Percentiles rank a stretch among this genome's conserved stretches.
Evolutionary conservation across 2,888 invertebrate species (phyloP).

Genomic region (Yponomeuta cagnagella): DNA sequence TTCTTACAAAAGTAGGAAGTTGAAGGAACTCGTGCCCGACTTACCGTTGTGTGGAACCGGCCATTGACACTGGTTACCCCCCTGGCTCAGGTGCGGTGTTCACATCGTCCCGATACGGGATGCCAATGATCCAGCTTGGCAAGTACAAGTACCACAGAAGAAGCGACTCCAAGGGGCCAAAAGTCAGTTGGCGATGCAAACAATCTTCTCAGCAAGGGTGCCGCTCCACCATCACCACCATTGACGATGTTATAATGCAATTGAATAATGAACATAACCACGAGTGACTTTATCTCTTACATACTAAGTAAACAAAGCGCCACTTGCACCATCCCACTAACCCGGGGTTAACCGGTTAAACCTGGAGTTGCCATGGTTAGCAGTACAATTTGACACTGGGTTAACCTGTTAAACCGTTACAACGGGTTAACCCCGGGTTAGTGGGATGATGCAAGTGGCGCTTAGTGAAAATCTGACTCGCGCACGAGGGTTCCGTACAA

Average conservation of each 20-base stretch:
- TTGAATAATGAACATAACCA: conserved; percentile 7
- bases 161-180: not conserved
- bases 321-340: no score
- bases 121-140: conserved; percentile 18
- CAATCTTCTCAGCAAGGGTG: not conserved
- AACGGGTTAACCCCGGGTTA: no score
- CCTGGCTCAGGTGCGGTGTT: not conserved
- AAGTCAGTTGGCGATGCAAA: not conserved
- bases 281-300: not conserved
- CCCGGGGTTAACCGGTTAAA: no score
- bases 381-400: no score
- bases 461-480: no score
- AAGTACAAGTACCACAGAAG: conserved; percentile 14
- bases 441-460: no score
- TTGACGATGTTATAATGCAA: not conserved
- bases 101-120: conserved; percentile 16
- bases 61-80: not conserved
- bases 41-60: no score
- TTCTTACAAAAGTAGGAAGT: no score
- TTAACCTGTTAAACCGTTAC: no score
- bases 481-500: no score
- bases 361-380: no score
- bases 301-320: not conserved
- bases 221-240: not conserved
- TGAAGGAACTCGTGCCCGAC: no score